Evolutionary conservation across 2,888 invertebrate genomes (phyloP), one percentile per base, ranked within the genome.

Genomic region (Scaeva pyrastri): DNA sequence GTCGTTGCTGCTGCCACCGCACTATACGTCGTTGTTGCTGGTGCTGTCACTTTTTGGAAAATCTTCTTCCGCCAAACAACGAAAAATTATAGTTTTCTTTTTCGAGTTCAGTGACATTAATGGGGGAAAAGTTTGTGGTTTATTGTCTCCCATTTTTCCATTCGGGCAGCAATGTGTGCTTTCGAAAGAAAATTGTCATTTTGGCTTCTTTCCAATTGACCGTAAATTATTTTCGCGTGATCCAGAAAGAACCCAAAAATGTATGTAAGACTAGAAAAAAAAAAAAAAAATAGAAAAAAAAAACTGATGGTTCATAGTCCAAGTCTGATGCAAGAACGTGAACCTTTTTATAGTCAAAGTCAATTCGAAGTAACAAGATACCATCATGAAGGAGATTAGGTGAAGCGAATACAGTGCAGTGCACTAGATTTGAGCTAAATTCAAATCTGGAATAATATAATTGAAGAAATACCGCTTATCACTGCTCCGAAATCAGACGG

Each of bases 71-170:
- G 60, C 52, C 23, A 50, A 79, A 48, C 55, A 3, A 19, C 11
- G 6, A 64, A 43, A 74, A 58, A 62, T 77, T 77, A 73, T 82
- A 83, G 78, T 78, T 83, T 70, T 70, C 52, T 31, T 74, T 60
- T 76, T 71, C 45, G 68, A 80, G 80, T 85, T 85, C 80, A 80
- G 55, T 76, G 85, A 85, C 80, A 80, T 31, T 80, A 41, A 80
- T 80, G 71, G 72, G 71, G 72, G 84, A 80, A 80, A 80, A 68
- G 52, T 56, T 43, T 62, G 48, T 83, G 26, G 56, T 79, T 72
- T 85, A 80, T 75, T 74, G 50, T 21, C 52, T 80, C 26, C 23
- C 50, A 55, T 75, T 74, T n/a, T 62, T 41, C 56, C 21, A 39
- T 31, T 31, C 31, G 31, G 5, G 19, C 2, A 36, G 36, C 21